Evolutionary conservation across 1,140 invertebrate genomes (phyloP).

Genomic region (Euura lappo): DNA sequence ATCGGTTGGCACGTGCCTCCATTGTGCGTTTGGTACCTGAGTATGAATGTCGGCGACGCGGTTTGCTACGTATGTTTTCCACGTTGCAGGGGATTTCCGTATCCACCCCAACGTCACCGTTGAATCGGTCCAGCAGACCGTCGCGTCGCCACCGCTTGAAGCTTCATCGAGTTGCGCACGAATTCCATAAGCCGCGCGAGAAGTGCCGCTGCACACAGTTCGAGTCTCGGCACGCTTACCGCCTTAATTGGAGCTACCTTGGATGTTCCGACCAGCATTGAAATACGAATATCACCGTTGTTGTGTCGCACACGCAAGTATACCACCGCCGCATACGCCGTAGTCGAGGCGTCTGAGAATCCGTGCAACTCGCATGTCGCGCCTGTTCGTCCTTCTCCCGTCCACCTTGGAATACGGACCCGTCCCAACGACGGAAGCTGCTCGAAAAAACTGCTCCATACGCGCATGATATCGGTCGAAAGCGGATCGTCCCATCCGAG

Average conservation of each 20-base stretch:
- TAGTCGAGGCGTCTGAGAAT: conserved; percentile 29
- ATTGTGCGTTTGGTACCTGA: conserved; percentile 13
- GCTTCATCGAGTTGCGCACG: too few relatives aligned
- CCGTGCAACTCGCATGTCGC: conserved; percentile 28
- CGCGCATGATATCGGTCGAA: too few relatives aligned
- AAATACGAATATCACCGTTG: not conserved
- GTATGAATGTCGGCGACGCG: conserved; percentile 43
- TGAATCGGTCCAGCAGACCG: too few relatives aligned
- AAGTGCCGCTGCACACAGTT: conserved; percentile 17
- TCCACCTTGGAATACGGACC: too few relatives aligned
- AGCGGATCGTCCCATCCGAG: too few relatives aligned
- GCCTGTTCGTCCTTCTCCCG: too few relatives aligned
- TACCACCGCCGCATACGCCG: conserved; percentile 24
- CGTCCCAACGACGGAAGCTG: too few relatives aligned
- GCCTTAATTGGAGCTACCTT: conserved; percentile 32
- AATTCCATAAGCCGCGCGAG: conserved; percentile 16
- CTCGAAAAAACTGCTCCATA: too few relatives aligned
- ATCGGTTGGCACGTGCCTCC: conserved; percentile 1
- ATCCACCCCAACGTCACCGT: too few relatives aligned
- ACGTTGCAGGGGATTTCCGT: conserved; percentile 18
- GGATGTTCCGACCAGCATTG: conserved; percentile 21
- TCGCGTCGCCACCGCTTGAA: too few relatives aligned
- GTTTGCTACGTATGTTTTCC: conserved; percentile 44
- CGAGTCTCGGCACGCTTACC: conserved; percentile 20
- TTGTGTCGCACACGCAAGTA: conserved; percentile 21